These are phyloP conservation scores for Caenorhabditis zanzibari DNA, from an alignment of 2,888 invertebrate species.

Conservation along the genomic window DNA sequence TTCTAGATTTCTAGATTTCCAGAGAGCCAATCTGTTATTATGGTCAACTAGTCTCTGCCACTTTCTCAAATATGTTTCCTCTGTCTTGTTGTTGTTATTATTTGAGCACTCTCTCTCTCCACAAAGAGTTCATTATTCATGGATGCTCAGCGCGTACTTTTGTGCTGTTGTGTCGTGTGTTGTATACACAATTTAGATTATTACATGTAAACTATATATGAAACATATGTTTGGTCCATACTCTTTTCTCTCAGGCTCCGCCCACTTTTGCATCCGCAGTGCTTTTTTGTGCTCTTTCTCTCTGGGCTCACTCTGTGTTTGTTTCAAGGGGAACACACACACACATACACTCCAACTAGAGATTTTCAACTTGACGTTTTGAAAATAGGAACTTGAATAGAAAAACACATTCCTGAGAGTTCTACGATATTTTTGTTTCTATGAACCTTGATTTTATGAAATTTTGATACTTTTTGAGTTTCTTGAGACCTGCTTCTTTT, in stretches of 20 bases:
- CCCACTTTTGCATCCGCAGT: constrained; percentile 41
- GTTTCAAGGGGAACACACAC: neutral
- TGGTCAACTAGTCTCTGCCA: constrained; percentile 2
- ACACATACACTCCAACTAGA: neutral
- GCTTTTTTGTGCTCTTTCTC: constrained; percentile 1
- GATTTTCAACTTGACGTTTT: neutral
- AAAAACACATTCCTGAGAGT: no score
- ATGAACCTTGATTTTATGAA: no score
- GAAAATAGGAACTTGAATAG: no score
- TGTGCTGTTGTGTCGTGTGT: constrained; percentile 13
- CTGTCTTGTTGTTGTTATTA: constrained; percentile 39
- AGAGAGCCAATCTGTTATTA: constrained; percentile 29
- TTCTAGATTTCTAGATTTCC: neutral
- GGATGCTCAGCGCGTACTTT: constrained; percentile 51
- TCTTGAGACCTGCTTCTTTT: no score
- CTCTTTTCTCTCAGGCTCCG: constrained; percentile 26
- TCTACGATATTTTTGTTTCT: no score
- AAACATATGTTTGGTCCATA: constrained; percentile 40
- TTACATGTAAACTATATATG: constrained; percentile 58
- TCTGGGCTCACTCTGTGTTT: constrained; percentile 1
- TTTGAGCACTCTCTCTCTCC: constrained; percentile 25
- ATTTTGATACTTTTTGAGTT: no score
- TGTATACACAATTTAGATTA: constrained; percentile 54
- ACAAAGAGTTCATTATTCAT: constrained; percentile 63
- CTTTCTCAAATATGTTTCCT: constrained; percentile 33